phyloP scores from a whole-genome alignment of 35 echinoderm and acorn worm genomes.

The Stichopus chloronotus region DNA sequence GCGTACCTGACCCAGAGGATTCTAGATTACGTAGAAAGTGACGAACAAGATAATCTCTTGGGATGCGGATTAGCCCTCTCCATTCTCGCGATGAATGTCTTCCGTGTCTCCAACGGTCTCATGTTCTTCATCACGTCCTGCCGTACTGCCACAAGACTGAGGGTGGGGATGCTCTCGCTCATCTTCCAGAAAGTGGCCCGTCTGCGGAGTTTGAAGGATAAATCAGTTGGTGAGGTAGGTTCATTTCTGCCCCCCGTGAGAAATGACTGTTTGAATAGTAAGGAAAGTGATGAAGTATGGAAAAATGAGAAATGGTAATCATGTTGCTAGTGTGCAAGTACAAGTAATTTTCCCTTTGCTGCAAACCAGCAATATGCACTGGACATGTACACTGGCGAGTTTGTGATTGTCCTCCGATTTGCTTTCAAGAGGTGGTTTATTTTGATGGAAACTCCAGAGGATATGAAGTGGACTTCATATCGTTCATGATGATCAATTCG shows the following conservation, averaged over 20 bases:
- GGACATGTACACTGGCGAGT: no score
- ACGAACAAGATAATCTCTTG: conserved; percentile 30
- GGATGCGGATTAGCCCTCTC: conserved; percentile 69
- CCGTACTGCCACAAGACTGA: conserved; percentile 74
- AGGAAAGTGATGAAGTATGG: no score
- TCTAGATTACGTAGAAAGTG: conserved; percentile 58
- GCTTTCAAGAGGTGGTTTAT: no score
- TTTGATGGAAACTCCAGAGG: no score
- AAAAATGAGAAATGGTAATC: no score
- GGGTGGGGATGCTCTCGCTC: conserved; percentile 72
- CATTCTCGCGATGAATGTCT: conserved; percentile 69
- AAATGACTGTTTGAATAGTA: background rate
- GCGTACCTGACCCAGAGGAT: conserved; percentile 73
- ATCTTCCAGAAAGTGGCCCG: conserved; percentile 89
- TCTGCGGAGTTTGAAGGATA: conserved; percentile 85
- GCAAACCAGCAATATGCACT: no score
- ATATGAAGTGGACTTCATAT: no score
- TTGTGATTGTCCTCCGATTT: no score
- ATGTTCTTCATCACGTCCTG: conserved; percentile 78
- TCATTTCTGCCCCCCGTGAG: background rate
- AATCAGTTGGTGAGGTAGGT: conserved; percentile 91
- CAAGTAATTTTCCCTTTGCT: no score
- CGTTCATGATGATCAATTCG: no score
- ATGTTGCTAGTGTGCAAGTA: no score
- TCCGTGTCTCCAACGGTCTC: conserved; percentile 67